These are phyloP conservation scores for Pelodytes ibericus DNA, from an alignment of 2,797 vertebrate genomes.

Conservation along the genomic window DNA sequence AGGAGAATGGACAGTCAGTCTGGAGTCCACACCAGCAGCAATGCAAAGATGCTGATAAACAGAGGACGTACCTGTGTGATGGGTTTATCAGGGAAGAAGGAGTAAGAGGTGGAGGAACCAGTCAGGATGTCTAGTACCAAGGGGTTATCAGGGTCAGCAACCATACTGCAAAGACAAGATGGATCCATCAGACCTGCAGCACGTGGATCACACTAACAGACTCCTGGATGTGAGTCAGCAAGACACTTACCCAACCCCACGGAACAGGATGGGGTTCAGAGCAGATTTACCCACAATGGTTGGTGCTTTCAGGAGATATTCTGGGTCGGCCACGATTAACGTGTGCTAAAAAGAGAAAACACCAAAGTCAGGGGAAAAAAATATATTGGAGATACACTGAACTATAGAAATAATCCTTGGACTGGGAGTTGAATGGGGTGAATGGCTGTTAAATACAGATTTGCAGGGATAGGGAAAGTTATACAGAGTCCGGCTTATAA, in stretches of 20 bases:
- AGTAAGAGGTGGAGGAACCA: constrained; percentile 94
- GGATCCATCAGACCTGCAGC: rapidly evolving
- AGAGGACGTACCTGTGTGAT: constrained; percentile 84
- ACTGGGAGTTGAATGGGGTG: too few species aligned
- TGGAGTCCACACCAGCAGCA: too few species aligned
- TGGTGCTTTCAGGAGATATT: constrained; percentile 92
- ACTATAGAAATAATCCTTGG: too few species aligned
- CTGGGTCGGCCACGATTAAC: constrained; percentile 87
- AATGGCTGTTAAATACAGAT: too few species aligned
- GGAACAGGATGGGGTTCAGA: constrained; percentile 89
- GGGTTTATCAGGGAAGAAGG: constrained; percentile 93
- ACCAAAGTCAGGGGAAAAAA: background rate
- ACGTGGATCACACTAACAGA: background rate
- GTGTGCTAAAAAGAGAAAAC: constrained; percentile 78
- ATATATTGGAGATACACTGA: background rate
- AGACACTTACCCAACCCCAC: constrained; percentile 90
- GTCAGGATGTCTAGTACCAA: constrained; percentile 96
- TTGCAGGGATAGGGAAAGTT: too few species aligned
- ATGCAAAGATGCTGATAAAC: rapidly evolving
- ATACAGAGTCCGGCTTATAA: too few species aligned
- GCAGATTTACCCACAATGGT: constrained; percentile 90
- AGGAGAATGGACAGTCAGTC: background rate
- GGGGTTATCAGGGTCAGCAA: constrained; percentile 95
- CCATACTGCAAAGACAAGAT: constrained; percentile 80
- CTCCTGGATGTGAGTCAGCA: background rate